Conservation (phyloP, 2,888 invertebrate genomes). For the Coecobrya sp. region DNA sequence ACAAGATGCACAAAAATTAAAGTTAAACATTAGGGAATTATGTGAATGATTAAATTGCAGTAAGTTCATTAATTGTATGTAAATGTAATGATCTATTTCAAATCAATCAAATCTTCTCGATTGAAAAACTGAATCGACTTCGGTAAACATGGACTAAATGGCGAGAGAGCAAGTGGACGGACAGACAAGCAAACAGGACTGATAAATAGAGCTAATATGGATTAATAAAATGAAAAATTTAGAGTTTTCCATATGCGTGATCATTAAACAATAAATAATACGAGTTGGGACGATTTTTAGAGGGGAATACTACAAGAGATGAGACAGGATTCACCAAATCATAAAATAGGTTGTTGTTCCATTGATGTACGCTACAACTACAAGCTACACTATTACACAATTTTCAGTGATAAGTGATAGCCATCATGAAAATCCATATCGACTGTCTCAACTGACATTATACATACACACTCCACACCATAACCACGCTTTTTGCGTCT, state of each 20-base stretch:
- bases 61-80: too few species aligned
- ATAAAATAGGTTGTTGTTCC: slow-evolving; percentile 59
- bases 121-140: too few species aligned
- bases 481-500: neutral
- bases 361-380: neutral
- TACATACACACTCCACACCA: neutral
- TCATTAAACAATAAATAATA: slow-evolving; percentile 58
- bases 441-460: neutral
- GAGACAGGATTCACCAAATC: slow-evolving; percentile 70
- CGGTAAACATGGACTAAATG: too few species aligned
- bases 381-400: slow-evolving; percentile 6
- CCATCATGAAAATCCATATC: slow-evolving; percentile 11
- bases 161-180: too few species aligned
- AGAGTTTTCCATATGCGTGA: slow-evolving; percentile 40
- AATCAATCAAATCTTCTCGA: too few species aligned
- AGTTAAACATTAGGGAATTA: too few species aligned
- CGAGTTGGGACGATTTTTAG: neutral
- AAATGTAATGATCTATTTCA: too few species aligned
- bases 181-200: neutral
- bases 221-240: slow-evolving; percentile 42
- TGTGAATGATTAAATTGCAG: too few species aligned
- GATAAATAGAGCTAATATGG: neutral
- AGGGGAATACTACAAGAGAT: neutral
- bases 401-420: neutral
- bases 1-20: too few species aligned